These are phyloP conservation scores for Caenorhabditis sinica DNA, from an alignment of 2,888 invertebrate species.

Conservation along the genomic window DNA sequence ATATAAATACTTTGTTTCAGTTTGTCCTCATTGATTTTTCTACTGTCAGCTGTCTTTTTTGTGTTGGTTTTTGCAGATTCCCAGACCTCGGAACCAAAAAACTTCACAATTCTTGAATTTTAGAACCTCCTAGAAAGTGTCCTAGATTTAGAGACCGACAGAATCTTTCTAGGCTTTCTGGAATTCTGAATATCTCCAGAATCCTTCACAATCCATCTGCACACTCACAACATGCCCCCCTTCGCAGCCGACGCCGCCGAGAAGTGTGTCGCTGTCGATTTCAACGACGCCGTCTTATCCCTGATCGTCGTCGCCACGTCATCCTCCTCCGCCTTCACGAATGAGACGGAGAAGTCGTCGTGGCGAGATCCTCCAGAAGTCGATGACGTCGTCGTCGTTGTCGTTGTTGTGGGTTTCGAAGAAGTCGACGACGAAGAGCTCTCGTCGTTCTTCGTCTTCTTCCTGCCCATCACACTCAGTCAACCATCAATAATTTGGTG, in stretches of 20 bases:
- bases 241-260: constrained; percentile 62
- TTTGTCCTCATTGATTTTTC: too few relatives aligned
- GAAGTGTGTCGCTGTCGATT: constrained; percentile 68
- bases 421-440: constrained; percentile 31
- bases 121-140: neutral
- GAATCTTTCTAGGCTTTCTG: neutral
- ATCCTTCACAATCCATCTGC: neutral
- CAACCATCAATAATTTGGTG: constrained; percentile 42
- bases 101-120: neutral
- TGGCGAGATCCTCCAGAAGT: too few relatives aligned
- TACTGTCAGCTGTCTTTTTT: too few relatives aligned
- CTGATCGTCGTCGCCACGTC: constrained; percentile 52
- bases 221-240: constrained; percentile 67
- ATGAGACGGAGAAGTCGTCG: constrained; percentile 52
- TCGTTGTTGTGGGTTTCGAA: constrained; percentile 9
- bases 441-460: constrained; percentile 42
- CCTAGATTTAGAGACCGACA: too few relatives aligned
- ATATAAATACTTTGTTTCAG: too few relatives aligned
- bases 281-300: constrained; percentile 69
- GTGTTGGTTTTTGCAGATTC: constrained; percentile 1
- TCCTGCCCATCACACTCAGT: constrained; percentile 56
- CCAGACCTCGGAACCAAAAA: neutral
- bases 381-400: constrained; percentile 10
- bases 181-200: neutral
- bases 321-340: constrained; percentile 54